Conservation (phyloP, 2,797 vertebrate species). For the Eulemur coronatus region DNA sequence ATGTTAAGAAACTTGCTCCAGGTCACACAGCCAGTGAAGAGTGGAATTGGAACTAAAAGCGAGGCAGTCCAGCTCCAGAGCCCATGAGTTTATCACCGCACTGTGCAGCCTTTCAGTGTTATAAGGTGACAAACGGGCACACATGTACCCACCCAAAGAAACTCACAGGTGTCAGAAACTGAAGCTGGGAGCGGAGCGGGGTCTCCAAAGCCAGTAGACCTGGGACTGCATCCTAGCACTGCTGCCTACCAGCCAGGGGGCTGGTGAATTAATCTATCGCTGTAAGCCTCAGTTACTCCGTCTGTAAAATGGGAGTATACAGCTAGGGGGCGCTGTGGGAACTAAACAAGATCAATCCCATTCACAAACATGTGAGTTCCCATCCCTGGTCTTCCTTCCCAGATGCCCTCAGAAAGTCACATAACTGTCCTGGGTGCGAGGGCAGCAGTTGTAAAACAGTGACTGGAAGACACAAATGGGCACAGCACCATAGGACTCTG, state of each 20-base stretch:
- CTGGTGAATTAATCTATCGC: background rate
- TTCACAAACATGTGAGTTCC: background rate
- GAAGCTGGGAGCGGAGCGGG: background rate
- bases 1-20: background rate
- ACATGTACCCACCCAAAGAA: accelerated
- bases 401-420: background rate
- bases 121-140: background rate
- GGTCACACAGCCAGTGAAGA: background rate
- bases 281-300: background rate
- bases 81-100: background rate
- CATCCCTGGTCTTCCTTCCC: background rate
- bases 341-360: background rate
- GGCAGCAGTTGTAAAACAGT: too few species aligned
- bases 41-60: background rate
- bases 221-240: background rate
- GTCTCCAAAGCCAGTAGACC: background rate
- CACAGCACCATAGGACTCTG: accelerated
- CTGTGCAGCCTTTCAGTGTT: background rate
- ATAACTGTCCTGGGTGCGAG: background rate
- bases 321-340: background rate
- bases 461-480: background rate
- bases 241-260: accelerated
- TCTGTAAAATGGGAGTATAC: background rate
- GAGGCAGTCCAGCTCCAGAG: background rate
- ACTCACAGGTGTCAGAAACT: accelerated